phyloP scores from a whole-genome alignment of 2,113 vertebrate genomes.

The Dicentrarchus labrax region DNA sequence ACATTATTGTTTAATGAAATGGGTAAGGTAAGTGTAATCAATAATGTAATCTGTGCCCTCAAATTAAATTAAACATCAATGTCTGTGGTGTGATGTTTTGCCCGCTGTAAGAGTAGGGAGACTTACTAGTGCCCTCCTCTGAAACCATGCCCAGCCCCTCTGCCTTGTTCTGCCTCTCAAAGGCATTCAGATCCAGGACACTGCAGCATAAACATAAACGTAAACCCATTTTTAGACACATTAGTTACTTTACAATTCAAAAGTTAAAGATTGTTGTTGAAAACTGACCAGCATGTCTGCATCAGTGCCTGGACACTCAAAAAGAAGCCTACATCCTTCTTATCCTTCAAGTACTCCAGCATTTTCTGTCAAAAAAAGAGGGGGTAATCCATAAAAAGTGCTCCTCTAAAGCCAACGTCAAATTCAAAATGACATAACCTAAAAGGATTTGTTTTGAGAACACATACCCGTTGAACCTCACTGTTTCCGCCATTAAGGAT shows the following conservation, averaged over 20 bases:
- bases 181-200: slow-evolving; percentile 95
- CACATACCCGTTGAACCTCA: slow-evolving; percentile 90
- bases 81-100: not conserved
- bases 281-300: slow-evolving; percentile 93
- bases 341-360: slow-evolving; percentile 96
- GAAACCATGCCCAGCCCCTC: slow-evolving; percentile 97
- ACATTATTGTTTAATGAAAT: slow-evolving; percentile 6
- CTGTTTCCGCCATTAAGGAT: slow-evolving; percentile 94
- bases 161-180: slow-evolving; percentile 97
- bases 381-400: not conserved
- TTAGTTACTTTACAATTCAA: not conserved
- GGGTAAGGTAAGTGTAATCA: slow-evolving; percentile 10
- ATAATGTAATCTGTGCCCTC: not conserved
- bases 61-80: slow-evolving; percentile 4
- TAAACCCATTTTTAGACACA: not conserved
- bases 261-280: not conserved
- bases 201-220: slow-evolving; percentile 82
- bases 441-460: not conserved
- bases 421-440: not conserved
- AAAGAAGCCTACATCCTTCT: slow-evolving; percentile 96
- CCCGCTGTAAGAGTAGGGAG: slow-evolving; percentile 1
- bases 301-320: slow-evolving; percentile 93
- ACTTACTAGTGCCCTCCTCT: slow-evolving; percentile 96
- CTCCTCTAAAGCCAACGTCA: not conserved
- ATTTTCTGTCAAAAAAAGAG: slow-evolving; percentile 88